Base-by-base conservation (phyloP, 2,797 vertebrate genomes). In the Periparus ater region DNA sequence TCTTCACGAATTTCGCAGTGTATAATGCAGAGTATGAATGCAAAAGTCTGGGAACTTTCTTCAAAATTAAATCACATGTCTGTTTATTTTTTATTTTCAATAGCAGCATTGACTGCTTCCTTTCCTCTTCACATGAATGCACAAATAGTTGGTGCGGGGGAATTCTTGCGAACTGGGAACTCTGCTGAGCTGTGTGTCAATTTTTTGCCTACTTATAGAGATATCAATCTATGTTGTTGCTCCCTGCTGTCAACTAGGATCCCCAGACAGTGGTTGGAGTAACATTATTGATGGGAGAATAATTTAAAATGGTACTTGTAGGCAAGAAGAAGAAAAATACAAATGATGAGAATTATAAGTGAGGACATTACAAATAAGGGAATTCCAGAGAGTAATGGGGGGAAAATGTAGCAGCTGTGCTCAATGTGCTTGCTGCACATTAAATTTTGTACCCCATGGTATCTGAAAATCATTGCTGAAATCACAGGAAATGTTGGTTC, bases 1-100 rank as follows among this genome's bases (percentile, higher is more conserved):
- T 91, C 29, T 79, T 73, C 55, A 68, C 1, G 5, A 75, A 85
- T 89, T 76, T 87, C 26, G 22, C 30, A 53, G 66, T 22, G 32
- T 55, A 53, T 3, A 8, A 58, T 42, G 57, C 32, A 36, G 58
- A 42, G 17, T 20, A 84, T 55, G 38, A 92, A 91, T 42, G 38
- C 85, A 79, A 82, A 94, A 50, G 54, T 88, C 88, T 94, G 85
- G 77, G 93, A 95, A 94, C 88, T 85, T 87, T 92, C 92, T 89
- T 87, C 77, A 92, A 78, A 72, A 81, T 70, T 26, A 89, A 86
- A 62, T 95, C 93, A 94, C 79, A 93, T 93, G 94, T 60, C 85
- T 92, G 67, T 58, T 76, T 79, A 44, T 57, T 72, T 88, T 82
- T 73, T 85, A 71, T 90, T 93, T 74, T 96, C 48, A 96, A 95